A percentile compares a stretch with the other conserved stretches of the same genome.
Conservation (phyloP, 1,140 invertebrate genomes). For the Procambarus virginalis region DNA sequence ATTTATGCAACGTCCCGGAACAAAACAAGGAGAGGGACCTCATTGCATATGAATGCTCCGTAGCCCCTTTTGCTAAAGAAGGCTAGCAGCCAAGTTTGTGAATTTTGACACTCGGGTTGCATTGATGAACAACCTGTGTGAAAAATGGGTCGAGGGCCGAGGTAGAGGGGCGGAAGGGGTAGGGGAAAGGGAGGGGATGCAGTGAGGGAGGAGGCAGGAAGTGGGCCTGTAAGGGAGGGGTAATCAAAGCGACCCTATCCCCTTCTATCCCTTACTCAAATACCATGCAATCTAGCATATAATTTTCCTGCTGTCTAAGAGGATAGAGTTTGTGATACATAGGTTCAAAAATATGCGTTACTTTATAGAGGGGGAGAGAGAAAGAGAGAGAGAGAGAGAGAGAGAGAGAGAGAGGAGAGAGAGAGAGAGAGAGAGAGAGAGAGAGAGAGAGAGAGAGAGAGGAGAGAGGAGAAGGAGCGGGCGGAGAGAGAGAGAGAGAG, state of each 20-base stretch:
- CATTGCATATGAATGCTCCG: constrained; percentile 66
- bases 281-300: too few species aligned
- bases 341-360: too few species aligned
- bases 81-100: constrained; percentile 67
- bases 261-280: too few species aligned
- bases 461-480: too few species aligned
- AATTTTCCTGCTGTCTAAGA: too few species aligned
- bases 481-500: not conserved
- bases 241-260: too few species aligned
- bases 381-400: too few species aligned
- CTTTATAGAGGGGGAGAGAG: too few species aligned
- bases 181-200: constrained; percentile 3
- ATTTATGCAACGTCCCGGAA: constrained; percentile 65
- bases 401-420: not conserved
- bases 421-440: too few species aligned
- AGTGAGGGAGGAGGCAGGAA: not conserved
- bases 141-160: constrained; percentile 63
- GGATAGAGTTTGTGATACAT: too few species aligned
- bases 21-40: constrained; percentile 66
- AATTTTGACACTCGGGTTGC: constrained; percentile 67
- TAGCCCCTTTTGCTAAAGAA: constrained; percentile 65
- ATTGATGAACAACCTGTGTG: constrained; percentile 68
- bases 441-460: too few species aligned
- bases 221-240: not conserved
- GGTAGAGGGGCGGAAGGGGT: constrained; percentile 23